Conservation (phyloP, 2,888 invertebrate species). For the Hemaris fuciformis region DNA sequence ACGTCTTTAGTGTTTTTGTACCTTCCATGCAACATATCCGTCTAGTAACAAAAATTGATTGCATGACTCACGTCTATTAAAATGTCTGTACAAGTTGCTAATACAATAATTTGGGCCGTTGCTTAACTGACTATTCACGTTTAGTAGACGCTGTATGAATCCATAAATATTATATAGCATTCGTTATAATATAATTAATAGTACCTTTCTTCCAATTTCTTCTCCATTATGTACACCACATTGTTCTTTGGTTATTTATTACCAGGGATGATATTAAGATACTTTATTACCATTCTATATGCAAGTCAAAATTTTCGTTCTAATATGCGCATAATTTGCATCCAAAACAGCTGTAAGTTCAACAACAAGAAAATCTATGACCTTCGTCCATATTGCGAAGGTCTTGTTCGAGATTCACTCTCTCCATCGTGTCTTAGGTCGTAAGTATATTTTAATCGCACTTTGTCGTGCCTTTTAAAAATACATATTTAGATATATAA, state of each 20-base stretch:
- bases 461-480: no score
- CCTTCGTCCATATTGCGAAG: neutral
- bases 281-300: neutral
- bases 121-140: conserved; percentile 36
- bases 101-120: conserved; percentile 38
- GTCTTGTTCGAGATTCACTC: conserved; percentile 1
- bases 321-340: conserved; percentile 1
- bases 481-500: no score
- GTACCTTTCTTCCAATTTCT: conserved; percentile 26
- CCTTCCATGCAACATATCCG: conserved; percentile 11
- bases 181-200: conserved; percentile 1
- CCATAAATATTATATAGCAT: no score
- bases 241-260: no score
- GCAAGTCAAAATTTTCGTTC: neutral
- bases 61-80: conserved; percentile 42
- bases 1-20: neutral
- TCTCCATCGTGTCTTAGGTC: neutral
- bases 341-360: neutral
- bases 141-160: conserved; percentile 35
- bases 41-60: conserved; percentile 11
- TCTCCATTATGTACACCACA: no score
- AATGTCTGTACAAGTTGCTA: conserved; percentile 20
- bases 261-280: no score
- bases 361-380: neutral
- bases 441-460: no score